phyloP scores from a whole-genome alignment of 2,113 vertebrate genomes.

The Indicator indicator region DNA sequence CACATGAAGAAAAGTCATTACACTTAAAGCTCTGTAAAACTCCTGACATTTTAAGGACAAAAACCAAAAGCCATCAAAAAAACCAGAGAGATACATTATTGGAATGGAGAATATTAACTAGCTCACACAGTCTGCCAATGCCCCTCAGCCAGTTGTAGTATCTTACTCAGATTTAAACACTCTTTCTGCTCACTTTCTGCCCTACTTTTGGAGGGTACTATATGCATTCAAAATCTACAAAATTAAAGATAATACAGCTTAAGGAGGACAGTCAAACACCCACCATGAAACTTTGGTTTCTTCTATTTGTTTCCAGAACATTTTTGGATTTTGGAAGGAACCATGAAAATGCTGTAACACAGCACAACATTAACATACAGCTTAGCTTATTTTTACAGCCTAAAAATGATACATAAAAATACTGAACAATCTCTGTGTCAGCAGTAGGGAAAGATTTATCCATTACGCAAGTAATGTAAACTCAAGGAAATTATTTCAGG shows the following conservation, averaged over 20 bases:
- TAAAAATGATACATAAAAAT: neutral
- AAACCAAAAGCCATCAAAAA: neutral
- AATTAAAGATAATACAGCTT: slow-evolving; percentile 2
- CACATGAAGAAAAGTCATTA: neutral
- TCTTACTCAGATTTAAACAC: neutral
- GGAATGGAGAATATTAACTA: neutral
- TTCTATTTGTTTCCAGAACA: slow-evolving; percentile 10
- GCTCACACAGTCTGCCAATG: neutral
- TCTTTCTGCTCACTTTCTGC: neutral
- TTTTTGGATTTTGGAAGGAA: neutral
- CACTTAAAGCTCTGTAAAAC: neutral
- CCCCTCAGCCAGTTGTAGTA: neutral
- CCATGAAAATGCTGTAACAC: neutral
- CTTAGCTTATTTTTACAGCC: neutral
- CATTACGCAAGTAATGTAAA: neutral
- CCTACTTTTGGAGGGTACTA: neutral
- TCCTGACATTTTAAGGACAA: neutral
- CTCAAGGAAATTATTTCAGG: neutral
- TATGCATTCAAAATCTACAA: neutral
- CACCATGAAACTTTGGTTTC: neutral
- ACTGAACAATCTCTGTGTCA: neutral
- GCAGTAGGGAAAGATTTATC: neutral
- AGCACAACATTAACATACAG: neutral
- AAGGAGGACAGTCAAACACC: neutral
- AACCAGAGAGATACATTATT: neutral